These are phyloP conservation scores for Trachops cirrhosus DNA, from an alignment of 2,797 vertebrate genomes.

Conservation along the genomic window DNA sequence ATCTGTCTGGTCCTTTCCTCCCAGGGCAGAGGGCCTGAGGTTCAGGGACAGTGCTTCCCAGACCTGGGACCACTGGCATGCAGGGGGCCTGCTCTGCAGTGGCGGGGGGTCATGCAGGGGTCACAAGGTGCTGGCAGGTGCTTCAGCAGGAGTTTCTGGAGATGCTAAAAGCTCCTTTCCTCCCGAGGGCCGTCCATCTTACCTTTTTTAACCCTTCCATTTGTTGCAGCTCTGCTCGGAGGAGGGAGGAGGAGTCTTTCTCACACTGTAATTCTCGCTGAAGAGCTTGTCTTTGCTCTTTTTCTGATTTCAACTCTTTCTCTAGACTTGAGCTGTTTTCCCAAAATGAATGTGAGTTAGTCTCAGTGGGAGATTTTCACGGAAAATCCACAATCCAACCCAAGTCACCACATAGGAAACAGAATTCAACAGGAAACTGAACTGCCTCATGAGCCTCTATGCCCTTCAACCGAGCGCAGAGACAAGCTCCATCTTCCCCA, in stretches of 20 bases:
- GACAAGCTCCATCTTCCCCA: too few relatives aligned
- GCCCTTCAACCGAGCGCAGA: background rate
- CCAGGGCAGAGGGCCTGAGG: too few relatives aligned
- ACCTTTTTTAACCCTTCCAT: constrained; percentile 91
- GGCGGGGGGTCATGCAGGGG: rapidly evolving
- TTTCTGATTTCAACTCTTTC: constrained; percentile 91
- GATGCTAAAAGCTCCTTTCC: background rate
- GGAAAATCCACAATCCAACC: background rate
- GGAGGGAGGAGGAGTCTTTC: constrained; percentile 90
- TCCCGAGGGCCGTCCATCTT: background rate
- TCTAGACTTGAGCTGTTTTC: constrained; percentile 90
- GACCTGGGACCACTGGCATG: rapidly evolving
- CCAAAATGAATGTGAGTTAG: constrained; percentile 44
- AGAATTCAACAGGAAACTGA: background rate
- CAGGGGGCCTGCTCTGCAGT: too few relatives aligned
- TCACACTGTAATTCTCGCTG: constrained; percentile 92
- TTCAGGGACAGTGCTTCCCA: background rate
- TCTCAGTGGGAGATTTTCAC: background rate
- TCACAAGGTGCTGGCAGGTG: too few relatives aligned
- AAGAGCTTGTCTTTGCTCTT: constrained; percentile 92
- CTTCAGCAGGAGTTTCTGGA: background rate
- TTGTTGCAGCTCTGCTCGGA: constrained; percentile 94
- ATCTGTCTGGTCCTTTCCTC: background rate
- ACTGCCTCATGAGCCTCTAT: too few relatives aligned
- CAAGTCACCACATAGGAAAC: background rate